These are phyloP conservation scores for Thunnus thynnus DNA, from an alignment of 2,113 vertebrate genomes.

Conservation along the genomic window DNA sequence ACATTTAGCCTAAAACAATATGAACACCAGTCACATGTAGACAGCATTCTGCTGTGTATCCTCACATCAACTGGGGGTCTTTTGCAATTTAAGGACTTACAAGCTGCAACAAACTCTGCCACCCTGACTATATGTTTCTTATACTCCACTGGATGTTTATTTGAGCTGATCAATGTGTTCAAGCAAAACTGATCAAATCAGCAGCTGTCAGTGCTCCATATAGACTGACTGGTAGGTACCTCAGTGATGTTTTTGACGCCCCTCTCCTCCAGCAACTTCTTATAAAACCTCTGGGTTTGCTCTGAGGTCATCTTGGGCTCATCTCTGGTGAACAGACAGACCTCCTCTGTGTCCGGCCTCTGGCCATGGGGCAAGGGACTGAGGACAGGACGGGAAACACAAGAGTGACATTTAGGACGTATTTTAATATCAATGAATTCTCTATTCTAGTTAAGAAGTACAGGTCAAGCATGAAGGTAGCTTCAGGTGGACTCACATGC, in stretches of 20 bases:
- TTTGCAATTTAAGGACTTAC: too few relatives aligned
- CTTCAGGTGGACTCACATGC: conserved; percentile 84
- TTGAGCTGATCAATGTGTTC: too few relatives aligned
- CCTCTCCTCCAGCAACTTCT: conserved; percentile 85
- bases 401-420: too few relatives aligned
- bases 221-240: conserved; percentile 80
- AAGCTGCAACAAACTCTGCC: too few relatives aligned
- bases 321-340: conserved; percentile 95
- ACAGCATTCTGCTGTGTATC: too few relatives aligned
- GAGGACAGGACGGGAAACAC: background rate
- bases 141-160: too few relatives aligned
- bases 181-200: background rate
- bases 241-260: conserved; percentile 86
- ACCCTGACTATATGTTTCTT: too few relatives aligned
- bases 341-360: conserved; percentile 84
- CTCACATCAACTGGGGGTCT: too few relatives aligned
- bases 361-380: conserved; percentile 90
- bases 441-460: background rate
- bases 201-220: background rate
- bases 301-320: conserved; percentile 89
- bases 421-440: background rate
- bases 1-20: too few relatives aligned
- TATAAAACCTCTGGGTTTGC: conserved; percentile 91
- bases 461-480: background rate
- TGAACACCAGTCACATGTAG: too few relatives aligned